phyloP scores from a whole-genome alignment of 2,797 vertebrate species.

The Arvicola amphibius region DNA sequence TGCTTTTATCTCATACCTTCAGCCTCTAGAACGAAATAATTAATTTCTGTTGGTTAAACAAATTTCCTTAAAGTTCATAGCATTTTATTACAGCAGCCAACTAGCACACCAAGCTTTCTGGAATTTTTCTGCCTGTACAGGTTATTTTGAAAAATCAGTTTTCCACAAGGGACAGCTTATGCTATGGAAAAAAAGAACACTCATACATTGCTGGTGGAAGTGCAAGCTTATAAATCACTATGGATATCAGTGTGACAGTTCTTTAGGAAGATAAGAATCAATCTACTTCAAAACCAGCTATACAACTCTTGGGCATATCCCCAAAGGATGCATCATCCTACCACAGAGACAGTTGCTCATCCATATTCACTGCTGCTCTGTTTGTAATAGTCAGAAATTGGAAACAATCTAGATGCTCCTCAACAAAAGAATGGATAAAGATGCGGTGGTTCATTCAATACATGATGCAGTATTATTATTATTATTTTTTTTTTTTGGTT shows the following conservation, averaged over 20 bases:
- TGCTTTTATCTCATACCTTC: background rate
- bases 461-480: background rate
- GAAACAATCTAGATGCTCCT: background rate
- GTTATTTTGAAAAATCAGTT: background rate
- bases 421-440: background rate
- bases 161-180: background rate
- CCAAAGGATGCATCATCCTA: background rate
- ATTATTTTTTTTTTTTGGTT: too few relatives aligned
- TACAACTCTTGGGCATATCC: background rate
- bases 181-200: background rate
- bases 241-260: background rate
- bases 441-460: background rate
- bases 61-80: background rate
- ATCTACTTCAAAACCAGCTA: background rate
- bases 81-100: background rate
- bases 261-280: background rate
- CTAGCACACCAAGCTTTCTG: background rate
- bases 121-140: background rate
- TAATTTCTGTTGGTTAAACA: background rate
- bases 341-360: background rate
- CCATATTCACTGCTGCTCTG: background rate
- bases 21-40: background rate
- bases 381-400: background rate
- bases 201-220: background rate
- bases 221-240: background rate